Evolutionary conservation across 2,888 invertebrate species (phyloP).

Genomic region (Cordilura impudica): DNA sequence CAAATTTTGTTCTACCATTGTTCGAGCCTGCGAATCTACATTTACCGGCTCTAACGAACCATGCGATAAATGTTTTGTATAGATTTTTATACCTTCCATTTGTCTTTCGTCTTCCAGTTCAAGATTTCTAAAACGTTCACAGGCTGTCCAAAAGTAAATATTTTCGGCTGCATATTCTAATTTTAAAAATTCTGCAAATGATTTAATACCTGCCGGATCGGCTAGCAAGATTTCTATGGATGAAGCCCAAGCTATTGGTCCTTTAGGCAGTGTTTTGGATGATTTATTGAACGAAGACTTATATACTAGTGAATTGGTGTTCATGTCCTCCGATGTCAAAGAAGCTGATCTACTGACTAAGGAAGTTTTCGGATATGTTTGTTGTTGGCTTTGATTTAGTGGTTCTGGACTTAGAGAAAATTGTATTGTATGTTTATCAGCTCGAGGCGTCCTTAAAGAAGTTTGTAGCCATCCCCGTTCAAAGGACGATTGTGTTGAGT

Average conservation of each 20-base stretch:
- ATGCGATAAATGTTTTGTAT: slow-evolving; percentile 89
- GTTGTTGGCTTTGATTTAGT: slow-evolving; percentile 40
- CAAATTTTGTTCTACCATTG: slow-evolving; percentile 83
- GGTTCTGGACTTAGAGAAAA: slow-evolving; percentile 64
- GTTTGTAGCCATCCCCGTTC: slow-evolving; percentile 81
- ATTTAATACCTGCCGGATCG: slow-evolving; percentile 92
- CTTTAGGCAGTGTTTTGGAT: slow-evolving; percentile 41
- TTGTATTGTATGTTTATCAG: slow-evolving; percentile 80
- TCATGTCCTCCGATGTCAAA: slow-evolving; percentile 76
- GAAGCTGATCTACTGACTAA: slow-evolving; percentile 42
- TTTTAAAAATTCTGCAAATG: slow-evolving; percentile 95
- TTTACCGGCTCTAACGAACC: slow-evolving; percentile 96
- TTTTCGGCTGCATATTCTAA: slow-evolving; percentile 99
- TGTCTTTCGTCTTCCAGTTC: slow-evolving; percentile 80
- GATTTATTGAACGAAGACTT: slow-evolving; percentile 26
- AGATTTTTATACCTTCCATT: slow-evolving; percentile 88
- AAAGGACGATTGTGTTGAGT: slow-evolving; percentile 75
- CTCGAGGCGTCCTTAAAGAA: slow-evolving; percentile 82
- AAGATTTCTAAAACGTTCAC: slow-evolving; percentile 89
- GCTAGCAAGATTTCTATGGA: slow-evolving; percentile 94
- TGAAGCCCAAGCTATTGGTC: slow-evolving; percentile 89
- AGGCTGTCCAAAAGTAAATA: slow-evolving; percentile 97
- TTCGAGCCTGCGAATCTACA: slow-evolving; percentile 93
- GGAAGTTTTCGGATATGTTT: slow-evolving; percentile 42
- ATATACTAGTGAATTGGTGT: slow-evolving; percentile 31